Conservation (phyloP, 2,113 vertebrate genomes). For the Ophiodon elongatus region DNA sequence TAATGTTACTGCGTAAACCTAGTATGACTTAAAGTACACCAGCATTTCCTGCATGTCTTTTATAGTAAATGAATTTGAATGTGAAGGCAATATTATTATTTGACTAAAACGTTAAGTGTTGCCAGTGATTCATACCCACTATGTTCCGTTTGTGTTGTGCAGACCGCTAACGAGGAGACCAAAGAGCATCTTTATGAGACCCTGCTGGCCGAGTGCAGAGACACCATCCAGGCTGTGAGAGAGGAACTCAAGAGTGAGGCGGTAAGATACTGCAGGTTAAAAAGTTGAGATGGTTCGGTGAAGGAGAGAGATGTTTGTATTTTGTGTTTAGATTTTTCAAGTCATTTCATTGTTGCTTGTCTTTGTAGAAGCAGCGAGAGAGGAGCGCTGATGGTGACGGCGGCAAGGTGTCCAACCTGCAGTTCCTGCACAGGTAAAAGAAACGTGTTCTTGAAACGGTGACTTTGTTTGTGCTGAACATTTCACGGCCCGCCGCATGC, state of each 20-base stretch:
- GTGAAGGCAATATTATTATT: neutral
- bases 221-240: conserved; percentile 95
- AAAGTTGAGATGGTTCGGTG: neutral
- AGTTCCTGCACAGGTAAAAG: conserved; percentile 95
- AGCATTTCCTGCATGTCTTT: neutral
- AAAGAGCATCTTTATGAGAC: conserved; percentile 98
- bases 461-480: neutral
- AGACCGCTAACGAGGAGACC: conserved; percentile 95
- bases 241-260: conserved; percentile 94
- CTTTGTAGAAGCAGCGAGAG: conserved; percentile 92
- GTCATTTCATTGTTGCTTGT: neutral
- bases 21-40: neutral
- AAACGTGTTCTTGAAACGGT: neutral
- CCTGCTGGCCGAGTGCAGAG: conserved; percentile 95
- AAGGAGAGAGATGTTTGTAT: neutral
- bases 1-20: neutral
- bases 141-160: conserved; percentile 23
- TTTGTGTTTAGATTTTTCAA: too few relatives aligned
- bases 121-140: neutral
- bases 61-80: neutral
- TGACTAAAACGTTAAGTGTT: neutral
- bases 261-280: conserved; percentile 77
- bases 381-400: conserved; percentile 88
- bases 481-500: neutral
- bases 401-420: conserved; percentile 95